Evolutionary conservation across 2,797 vertebrate genomes (phyloP), one percentile per base, ranked within the genome.

Genomic region (Dicrostonyx torquatus): DNA sequence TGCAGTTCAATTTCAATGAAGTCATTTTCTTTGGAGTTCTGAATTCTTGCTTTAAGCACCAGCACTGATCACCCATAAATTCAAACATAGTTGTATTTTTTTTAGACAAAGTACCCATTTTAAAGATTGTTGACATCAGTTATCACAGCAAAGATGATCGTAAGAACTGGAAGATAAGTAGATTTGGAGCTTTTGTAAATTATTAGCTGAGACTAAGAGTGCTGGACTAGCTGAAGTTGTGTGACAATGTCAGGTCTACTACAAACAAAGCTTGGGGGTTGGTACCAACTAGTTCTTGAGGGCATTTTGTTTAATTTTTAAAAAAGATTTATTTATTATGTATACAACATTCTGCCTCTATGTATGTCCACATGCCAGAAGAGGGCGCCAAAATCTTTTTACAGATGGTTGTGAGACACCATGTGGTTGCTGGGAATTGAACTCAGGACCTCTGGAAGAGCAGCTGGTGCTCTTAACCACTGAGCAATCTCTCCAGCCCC

Each of bases 1-100:
- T 99, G 99, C 96, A 99, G 98, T 97, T 99, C 99, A 96, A 99
- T 99, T 97, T 99, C 99, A 73, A 99, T 99, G 98, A 99, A 99
- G 98, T 99, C 99, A 12, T 98, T 99, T 97, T 99, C 99, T 93
- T 98, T 98, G 0, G 98, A 96, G 93, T 98, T 99, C 98, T 99
- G 99, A 95, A 99, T 99, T 75, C 99, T 99, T 96, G 99, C 99
- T 97, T 99, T 99, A 89, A 99, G 97, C 91, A 99, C 99, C 96
- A 99, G 97, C 98, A 99, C 99, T 99, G 93, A 73, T 93, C 31
- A 91, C 53, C 88, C 62, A 34, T 58, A 89, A 60, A 82, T 80
- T 79, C 29, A 93, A 45, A 53, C 43, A 26, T 48, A 45, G 15
- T 43, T n/a, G n/a, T n/a, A n/a, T n/a, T n/a, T 76, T 92, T 77